Percentiles rank a stretch among this genome's conserved stretches.
phyloP scores from a whole-genome alignment of 2,113 vertebrate species.

The Notothenia coriiceps region DNA sequence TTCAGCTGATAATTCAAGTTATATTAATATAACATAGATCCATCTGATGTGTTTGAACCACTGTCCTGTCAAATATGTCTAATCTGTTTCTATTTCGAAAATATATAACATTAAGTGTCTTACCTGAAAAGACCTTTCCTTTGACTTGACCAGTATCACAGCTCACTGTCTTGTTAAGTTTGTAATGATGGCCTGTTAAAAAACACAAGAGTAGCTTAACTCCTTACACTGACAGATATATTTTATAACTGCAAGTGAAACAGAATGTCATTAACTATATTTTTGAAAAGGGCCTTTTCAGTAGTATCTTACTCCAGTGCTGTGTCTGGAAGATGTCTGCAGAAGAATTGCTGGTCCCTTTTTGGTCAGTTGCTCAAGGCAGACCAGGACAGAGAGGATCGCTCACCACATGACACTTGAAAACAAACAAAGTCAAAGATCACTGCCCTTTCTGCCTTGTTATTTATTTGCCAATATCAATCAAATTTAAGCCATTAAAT shows the following conservation, averaged over 20 bases:
- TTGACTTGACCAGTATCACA: constrained; percentile 33
- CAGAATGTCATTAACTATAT: not conserved
- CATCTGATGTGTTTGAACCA: not conserved
- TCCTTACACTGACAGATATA: not conserved
- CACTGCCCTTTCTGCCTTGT: not conserved
- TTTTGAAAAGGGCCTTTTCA: not conserved
- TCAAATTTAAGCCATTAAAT: not conserved
- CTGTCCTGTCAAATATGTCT: not conserved
- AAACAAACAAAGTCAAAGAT: constrained; percentile 49
- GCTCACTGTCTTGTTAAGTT: constrained; percentile 43
- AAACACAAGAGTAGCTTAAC: not conserved
- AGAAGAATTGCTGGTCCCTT: constrained; percentile 29
- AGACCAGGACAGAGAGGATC: not conserved
- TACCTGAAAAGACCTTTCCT: constrained; percentile 55
- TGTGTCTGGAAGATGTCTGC: constrained; percentile 33
- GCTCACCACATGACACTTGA: constrained; percentile 48
- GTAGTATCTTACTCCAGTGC: constrained; percentile 59
- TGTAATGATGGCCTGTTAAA: constrained; percentile 42
- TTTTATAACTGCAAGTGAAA: not conserved
- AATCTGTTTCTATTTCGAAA: not conserved
- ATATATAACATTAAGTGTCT: constrained; percentile 4
- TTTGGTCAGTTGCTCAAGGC: constrained; percentile 20
- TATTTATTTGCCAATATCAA: not conserved
- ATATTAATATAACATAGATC: not conserved
- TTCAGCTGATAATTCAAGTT: not conserved